These are phyloP conservation scores for Caenorhabditis remanei DNA, from an alignment of 1,140 invertebrate genomes.

Conservation along the genomic window DNA sequence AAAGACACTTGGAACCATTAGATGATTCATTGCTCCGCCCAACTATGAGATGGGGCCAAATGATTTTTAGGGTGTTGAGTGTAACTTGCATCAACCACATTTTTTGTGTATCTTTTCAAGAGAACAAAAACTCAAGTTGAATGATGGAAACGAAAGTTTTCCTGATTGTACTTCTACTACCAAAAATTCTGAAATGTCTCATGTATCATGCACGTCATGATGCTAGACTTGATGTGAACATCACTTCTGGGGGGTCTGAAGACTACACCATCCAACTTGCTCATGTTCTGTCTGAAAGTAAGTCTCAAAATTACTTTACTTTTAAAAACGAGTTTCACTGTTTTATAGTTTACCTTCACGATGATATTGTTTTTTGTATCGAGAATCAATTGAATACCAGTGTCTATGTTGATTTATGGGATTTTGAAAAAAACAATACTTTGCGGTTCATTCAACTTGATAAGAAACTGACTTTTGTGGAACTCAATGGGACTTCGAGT, in stretches of 20 bases:
- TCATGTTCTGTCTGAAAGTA: background rate
- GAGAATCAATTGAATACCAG: background rate
- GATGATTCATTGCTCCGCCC: constrained; percentile 42
- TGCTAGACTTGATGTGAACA: background rate
- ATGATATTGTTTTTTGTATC: background rate
- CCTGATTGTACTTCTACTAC: background rate
- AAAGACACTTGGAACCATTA: background rate
- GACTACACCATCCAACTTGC: background rate
- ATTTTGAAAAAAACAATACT: background rate
- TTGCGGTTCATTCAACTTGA: background rate
- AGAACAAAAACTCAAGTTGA: background rate
- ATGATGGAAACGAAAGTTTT: background rate
- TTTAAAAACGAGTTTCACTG: too few relatives aligned
- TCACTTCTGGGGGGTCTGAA: too few relatives aligned
- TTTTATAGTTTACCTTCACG: background rate
- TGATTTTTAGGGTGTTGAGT: background rate
- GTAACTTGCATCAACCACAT: background rate
- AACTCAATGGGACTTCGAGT: background rate
- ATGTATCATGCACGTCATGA: background rate
- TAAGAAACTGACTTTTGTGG: background rate
- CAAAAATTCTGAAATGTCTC: background rate
- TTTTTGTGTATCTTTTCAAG: background rate
- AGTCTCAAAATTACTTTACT: background rate
- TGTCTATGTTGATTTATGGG: background rate
- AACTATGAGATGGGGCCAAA: background rate